Percentiles rank a stretch among this genome's conserved stretches.
Conservation (phyloP, 2,113 vertebrate genomes). For the Mustela nigripes region DNA sequence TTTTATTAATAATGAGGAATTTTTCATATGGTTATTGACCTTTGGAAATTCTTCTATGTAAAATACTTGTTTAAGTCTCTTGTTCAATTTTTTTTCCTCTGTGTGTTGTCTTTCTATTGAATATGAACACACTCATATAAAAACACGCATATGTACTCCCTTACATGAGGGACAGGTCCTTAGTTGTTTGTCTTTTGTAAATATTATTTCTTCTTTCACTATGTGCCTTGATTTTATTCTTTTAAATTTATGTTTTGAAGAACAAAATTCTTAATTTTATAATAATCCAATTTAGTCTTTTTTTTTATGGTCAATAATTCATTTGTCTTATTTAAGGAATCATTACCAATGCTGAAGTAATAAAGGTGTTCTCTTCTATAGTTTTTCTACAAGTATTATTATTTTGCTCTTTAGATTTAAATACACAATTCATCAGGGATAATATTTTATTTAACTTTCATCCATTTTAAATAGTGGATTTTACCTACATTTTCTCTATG, state of each 20-base stretch:
- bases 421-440: neutral
- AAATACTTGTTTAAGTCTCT: neutral
- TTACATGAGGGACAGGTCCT: fast-evolving
- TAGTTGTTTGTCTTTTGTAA: neutral
- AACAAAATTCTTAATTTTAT: neutral
- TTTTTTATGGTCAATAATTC: neutral
- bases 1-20: neutral
- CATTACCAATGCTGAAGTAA: neutral
- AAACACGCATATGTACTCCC: neutral
- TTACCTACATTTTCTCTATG: neutral
- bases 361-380: neutral
- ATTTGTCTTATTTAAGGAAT: neutral
- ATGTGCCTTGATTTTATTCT: neutral
- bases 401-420: neutral
- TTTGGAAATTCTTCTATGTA: neutral
- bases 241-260: neutral
- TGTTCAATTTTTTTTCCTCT: neutral
- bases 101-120: neutral
- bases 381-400: neutral
- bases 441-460: neutral
- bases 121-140: neutral
- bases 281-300: neutral
- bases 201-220: neutral
- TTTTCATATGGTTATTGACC: neutral
- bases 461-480: neutral